Conservation (phyloP, 2,797 vertebrate genomes). For the Dermochelys coriacea region DNA sequence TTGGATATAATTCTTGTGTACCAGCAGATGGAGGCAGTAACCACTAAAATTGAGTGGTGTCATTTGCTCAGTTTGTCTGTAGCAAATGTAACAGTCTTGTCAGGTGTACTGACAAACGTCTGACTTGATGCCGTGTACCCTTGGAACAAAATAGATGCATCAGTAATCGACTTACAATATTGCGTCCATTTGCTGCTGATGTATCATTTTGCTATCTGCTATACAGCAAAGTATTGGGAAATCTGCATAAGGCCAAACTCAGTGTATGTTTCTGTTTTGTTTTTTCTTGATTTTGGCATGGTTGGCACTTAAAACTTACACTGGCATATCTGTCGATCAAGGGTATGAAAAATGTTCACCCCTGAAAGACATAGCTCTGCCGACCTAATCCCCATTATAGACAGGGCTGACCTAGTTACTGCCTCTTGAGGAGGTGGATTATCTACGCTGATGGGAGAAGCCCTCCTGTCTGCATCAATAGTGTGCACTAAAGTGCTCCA, state of each 20-base stretch:
- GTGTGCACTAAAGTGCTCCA: background rate
- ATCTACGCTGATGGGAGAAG: background rate
- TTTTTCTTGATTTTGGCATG: background rate
- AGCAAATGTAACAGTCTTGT: background rate
- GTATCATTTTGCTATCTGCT: background rate
- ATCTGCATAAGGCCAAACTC: background rate
- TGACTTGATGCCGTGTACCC: background rate
- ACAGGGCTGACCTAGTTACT: background rate
- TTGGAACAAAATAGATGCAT: background rate
- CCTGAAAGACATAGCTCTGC: background rate
- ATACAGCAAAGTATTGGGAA: background rate
- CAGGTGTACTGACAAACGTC: background rate
- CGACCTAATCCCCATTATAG: background rate
- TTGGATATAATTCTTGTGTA: background rate
- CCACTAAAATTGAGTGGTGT: background rate
- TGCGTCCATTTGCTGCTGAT: background rate
- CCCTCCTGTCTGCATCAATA: background rate
- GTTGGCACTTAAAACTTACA: background rate
- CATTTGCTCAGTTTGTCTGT: background rate
- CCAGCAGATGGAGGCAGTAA: background rate
- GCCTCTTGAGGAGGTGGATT: background rate
- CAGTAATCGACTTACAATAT: background rate
- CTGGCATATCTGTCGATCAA: background rate
- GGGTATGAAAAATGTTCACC: background rate
- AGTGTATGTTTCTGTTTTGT: background rate